These are phyloP conservation scores for Lathronympha strigana DNA, from an alignment of 2,888 invertebrate genomes.

Conservation along the genomic window DNA sequence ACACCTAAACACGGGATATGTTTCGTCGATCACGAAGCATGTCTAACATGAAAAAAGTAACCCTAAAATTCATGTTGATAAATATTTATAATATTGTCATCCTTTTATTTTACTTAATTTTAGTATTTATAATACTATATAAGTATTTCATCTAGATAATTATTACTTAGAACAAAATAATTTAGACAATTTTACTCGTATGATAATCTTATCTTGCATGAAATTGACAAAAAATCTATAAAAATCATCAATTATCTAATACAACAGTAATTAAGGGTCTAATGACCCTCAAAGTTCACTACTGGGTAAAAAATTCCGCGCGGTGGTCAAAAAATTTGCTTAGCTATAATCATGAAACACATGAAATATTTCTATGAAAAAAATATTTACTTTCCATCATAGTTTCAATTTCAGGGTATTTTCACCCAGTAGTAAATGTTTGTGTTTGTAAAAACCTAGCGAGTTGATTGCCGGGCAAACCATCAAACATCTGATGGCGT, in stretches of 20 bases:
- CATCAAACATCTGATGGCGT: slow-evolving; percentile 12
- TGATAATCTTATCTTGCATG: slow-evolving; percentile 42
- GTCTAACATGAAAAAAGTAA: slow-evolving; percentile 74
- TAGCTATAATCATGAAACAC: too few species aligned
- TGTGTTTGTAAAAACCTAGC: neutral
- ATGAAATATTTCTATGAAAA: too few species aligned
- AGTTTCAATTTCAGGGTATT: neutral
- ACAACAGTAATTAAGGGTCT: slow-evolving; percentile 18
- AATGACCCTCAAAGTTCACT: neutral
- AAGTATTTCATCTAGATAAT: slow-evolving; percentile 70
- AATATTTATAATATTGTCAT: slow-evolving; percentile 82
- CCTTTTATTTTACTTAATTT: slow-evolving; percentile 72
- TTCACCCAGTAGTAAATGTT: neutral
- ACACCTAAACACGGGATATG: slow-evolving; percentile 64
- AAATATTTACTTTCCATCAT: too few species aligned
- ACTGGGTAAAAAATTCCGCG: neutral
- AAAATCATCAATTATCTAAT: slow-evolving; percentile 3
- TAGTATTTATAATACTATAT: slow-evolving; percentile 75
- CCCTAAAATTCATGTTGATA: slow-evolving; percentile 76
- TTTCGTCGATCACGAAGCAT: slow-evolving; percentile 69
- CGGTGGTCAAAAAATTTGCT: too few species aligned
- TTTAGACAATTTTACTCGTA: slow-evolving; percentile 52
- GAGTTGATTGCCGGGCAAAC: neutral
- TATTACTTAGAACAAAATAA: slow-evolving; percentile 61
- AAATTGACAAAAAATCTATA: slow-evolving; percentile 11